A percentile compares a stretch with the other conserved stretches of the same genome.
Evolutionary conservation across 2,888 invertebrate genomes (phyloP).

Genomic region (Cantharis nigra): DNA sequence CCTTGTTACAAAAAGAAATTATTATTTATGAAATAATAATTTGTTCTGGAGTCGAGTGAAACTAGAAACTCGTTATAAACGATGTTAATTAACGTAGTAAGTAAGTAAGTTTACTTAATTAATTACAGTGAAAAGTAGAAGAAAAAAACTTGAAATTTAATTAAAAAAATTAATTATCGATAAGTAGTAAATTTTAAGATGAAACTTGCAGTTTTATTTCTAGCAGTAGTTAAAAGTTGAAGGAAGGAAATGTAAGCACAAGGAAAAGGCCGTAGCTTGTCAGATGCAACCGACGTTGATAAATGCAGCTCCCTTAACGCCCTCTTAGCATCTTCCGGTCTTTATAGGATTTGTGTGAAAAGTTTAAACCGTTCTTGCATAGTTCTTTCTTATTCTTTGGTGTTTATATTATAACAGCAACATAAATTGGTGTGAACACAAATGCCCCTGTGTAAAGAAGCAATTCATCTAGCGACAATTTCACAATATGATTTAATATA

Average conservation of each 20-base stretch:
- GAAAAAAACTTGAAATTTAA: not conserved
- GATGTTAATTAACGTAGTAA: not conserved
- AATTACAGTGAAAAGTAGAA: not conserved
- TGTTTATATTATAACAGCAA: conserved; percentile 3
- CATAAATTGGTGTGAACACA: conserved; percentile 1
- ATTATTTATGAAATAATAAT: not conserved
- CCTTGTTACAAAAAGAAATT: not conserved
- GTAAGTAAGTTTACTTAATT: not conserved
- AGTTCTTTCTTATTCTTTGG: conserved; percentile 1
- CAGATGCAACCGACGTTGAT: conserved; percentile 25
- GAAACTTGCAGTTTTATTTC: not conserved
- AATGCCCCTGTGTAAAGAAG: not conserved
- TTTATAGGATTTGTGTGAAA: conserved; percentile 12
- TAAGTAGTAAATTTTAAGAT: not conserved
- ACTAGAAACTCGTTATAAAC: not conserved
- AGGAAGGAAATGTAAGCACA: conserved; percentile 16
- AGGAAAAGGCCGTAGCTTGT: conserved; percentile 22
- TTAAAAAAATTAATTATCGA: not conserved
- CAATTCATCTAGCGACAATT: not conserved
- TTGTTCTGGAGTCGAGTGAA: not conserved
- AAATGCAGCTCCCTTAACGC: conserved; percentile 22
- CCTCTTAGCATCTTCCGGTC: conserved; percentile 18
- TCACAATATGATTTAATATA: not conserved
- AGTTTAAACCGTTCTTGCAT: conserved; percentile 1
- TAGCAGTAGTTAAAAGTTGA: not conserved